A percentile compares a stretch with the other conserved stretches of the same genome.
These are phyloP conservation scores for human (Homo sapiens) DNA, from an alignment of 2,113 vertebrate species.

Conservation along the genomic window GRCh38 chr20:42729001-42729500, in stretches of 20 bases:
- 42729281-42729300: conserved; percentile 59
- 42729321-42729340: conserved; percentile 57
- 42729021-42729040: neutral
- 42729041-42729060: neutral
- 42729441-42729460: conserved; percentile 79
- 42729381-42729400: conserved; percentile 75
- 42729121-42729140: neutral
- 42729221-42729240: conserved; percentile 62
- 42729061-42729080: conserved; percentile 20
- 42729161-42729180: conserved; percentile 52
- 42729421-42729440: conserved; percentile 74
- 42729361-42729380: conserved; percentile 75
- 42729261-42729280: neutral
- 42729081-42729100: neutral
- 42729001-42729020: neutral
- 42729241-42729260: conserved; percentile 57
- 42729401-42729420: conserved; percentile 76
- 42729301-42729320: conserved; percentile 42
- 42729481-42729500: conserved; percentile 58
- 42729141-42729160: neutral
- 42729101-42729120: neutral
- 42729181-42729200: conserved; percentile 59
- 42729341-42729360: conserved; percentile 67
- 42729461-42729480: conserved; percentile 29
- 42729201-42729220: conserved; percentile 28